Evolutionary conservation across 2,113 vertebrate species (phyloP), one percentile per base, ranked within the genome.

Genomic region (Tragelaphus scriptus): DNA sequence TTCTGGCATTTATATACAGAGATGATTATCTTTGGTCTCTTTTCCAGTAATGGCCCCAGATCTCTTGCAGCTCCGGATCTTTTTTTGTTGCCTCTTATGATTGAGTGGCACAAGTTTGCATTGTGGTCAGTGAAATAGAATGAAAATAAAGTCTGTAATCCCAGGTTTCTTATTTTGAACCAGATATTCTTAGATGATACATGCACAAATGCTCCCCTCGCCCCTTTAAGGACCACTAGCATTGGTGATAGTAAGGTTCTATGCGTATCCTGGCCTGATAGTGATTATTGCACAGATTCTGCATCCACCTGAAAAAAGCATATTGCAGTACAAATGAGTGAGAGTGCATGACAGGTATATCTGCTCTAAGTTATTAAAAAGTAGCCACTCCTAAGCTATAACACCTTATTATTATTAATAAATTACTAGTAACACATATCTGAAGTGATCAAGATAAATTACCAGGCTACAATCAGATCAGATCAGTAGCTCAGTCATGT

Each of bases 401-500:
- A 47, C 10, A 86, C 4, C 19, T 93, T 88, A 85, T 82, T 92
- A 65, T 82, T 90, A 68, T 75, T 92, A 94, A 44, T 80, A 90
- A 65, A 86, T 96, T 47, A 91, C 79, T 71, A 88, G 17, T n/a
- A 55, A 56, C 7, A 10, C 55, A 71, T 2, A 6, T 85, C 28
- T 51, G 23, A 85, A 49, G 19, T 15, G 61, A 90, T 91, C n/a
- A 92, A 92, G 65, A 55, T 65, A 91, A 85, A 88, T 94, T 77
- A 93, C 3, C 63, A 90, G 44, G 44, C 51, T 91, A 13, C 3
- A 53, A 40, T n/a, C 44, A 44, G 44, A 44, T 44, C 44, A 44
- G 44, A 44, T 44, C 44, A 44, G 44, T 44, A 5, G 44, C 44
- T 44, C 6, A 44, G 44, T 44, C 44, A 6, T 44, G 44, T 44